These are phyloP conservation scores for Lithosia quadra DNA, from an alignment of 2,888 invertebrate species.

Conservation along the genomic window DNA sequence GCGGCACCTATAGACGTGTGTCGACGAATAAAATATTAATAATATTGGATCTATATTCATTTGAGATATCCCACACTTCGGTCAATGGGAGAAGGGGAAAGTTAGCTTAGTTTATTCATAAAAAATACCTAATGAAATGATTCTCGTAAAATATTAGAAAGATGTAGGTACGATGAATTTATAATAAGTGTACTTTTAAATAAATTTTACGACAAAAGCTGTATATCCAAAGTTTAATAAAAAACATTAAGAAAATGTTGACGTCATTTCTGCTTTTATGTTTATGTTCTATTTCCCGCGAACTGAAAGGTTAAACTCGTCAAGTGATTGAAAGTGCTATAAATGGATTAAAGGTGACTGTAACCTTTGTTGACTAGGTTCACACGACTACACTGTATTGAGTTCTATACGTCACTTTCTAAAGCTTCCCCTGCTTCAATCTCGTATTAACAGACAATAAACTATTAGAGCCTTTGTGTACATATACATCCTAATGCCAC, in stretches of 20 bases:
- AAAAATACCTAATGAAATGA: too few species aligned
- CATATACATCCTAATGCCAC: not conserved
- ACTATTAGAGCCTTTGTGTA: conserved; percentile 2
- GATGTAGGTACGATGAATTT: not conserved
- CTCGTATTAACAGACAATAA: not conserved
- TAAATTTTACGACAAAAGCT: not conserved
- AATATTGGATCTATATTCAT: too few species aligned
- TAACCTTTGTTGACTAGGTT: conserved; percentile 38
- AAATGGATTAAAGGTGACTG: conserved; percentile 49
- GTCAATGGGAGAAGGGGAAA: too few species aligned
- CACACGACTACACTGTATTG: conserved; percentile 17
- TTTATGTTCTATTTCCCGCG: conserved; percentile 7
- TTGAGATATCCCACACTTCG: not conserved
- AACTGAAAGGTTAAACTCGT: conserved; percentile 43
- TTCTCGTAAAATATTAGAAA: too few species aligned
- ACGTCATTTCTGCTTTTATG: not conserved
- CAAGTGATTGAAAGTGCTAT: conserved; percentile 42
- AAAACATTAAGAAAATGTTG: not conserved
- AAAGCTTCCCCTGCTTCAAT: not conserved
- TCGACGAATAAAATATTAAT: too few species aligned
- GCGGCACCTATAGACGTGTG: not conserved
- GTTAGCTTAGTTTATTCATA: too few species aligned
- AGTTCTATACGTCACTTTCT: conserved; percentile 22
- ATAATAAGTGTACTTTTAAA: too few species aligned
- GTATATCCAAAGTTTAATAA: not conserved